Evolutionary conservation across 2,888 invertebrate species (phyloP), one percentile per base, ranked within the genome.

Genomic region (Drosophila planitibia): DNA sequence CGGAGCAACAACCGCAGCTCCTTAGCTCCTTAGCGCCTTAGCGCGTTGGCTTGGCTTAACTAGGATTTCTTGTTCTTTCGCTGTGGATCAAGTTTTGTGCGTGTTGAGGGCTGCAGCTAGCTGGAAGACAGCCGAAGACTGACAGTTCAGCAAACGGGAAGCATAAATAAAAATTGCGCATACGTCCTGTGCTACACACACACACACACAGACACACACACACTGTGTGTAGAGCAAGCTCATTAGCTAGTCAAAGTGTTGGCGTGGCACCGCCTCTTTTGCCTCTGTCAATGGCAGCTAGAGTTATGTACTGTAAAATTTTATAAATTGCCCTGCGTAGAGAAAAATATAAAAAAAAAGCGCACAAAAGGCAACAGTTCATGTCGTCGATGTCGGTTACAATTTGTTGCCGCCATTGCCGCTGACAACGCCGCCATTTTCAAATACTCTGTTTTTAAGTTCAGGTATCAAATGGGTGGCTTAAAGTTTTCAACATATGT

Each of bases 111-210:
- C 54, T 61, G 37, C 58, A 79, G 81, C 77, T 76, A 70, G 70
- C 69, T 61, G 54, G 71, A 69, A 70, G 74, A 73, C 70, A 60
- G 60, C 22, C 22, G 14, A 30, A 32, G 71, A 60, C 73, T 68
- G 71, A 65, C 82, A 75, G 81, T 74, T 81, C 52, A 76, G 81
- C 73, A 83, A 88, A 72, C 75, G 78, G 64, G 28, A 30, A 68
- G 63, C 79, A 76, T 81, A 82, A 81, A 82, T 70, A 76, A 82
- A 80, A 80, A 87, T 75, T 80, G 67, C 82, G 87, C 78, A 86
- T 83, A 82, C 84, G 82, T 79, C 89, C 77, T 86, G 89, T 76
- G 79, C 68, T 4, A 35, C 35, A 59, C 22, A 44, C 37, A 44
- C 60, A 44, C 9, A 25, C 25, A 25, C 22, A 22, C 22, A 22